Conservation (phyloP, 2,888 invertebrate species). For the Mythimna ferrago region DNA sequence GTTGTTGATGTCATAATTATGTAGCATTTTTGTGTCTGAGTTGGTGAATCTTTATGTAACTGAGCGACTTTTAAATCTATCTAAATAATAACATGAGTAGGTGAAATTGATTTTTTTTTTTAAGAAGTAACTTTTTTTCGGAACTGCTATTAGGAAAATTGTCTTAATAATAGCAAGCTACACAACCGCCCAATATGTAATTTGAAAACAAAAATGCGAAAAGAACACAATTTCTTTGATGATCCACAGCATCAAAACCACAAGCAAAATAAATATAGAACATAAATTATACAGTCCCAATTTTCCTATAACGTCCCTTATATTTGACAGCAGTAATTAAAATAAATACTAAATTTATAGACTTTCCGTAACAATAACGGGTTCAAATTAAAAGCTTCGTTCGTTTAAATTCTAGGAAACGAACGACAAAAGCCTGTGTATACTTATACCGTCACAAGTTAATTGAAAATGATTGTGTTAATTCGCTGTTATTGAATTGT, state of each 20-base stretch:
- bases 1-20: not conserved
- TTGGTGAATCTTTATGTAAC: not conserved
- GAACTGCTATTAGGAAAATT: not conserved
- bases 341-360: constrained; percentile 18
- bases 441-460: constrained; percentile 22
- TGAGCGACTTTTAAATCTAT: not conserved
- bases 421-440: constrained; percentile 16
- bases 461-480: constrained; percentile 44
- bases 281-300: not conserved
- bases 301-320: not conserved
- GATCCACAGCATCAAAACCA: not conserved
- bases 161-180: not conserved
- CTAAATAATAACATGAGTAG: not conserved
- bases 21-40: not conserved
- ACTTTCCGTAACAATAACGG: constrained; percentile 20
- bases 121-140: not conserved
- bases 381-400: constrained; percentile 23
- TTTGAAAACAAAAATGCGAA: too few species aligned
- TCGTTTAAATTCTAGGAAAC: constrained; percentile 29
- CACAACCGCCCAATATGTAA: not conserved
- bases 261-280: too few species aligned
- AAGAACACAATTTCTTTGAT: too few species aligned
- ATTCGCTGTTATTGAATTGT: constrained; percentile 37
- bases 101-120: not conserved
- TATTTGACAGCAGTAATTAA: constrained; percentile 17